Conservation (phyloP, 2,797 vertebrate species). For the Danio choprae region DNA sequence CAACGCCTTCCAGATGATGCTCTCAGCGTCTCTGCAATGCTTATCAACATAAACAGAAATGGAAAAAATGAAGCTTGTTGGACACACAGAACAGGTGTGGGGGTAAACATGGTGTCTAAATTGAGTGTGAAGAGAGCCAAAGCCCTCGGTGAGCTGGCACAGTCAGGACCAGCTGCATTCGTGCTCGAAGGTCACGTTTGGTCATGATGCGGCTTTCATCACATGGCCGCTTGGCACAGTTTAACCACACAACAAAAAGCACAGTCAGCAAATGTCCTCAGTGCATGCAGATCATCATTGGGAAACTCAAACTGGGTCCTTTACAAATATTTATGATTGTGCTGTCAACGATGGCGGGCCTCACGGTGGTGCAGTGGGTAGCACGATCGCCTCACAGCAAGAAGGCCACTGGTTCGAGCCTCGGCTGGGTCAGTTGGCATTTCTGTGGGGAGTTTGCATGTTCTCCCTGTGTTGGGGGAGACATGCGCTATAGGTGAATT, state of each 20-base stretch:
- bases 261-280: background rate
- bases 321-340: too few relatives aligned
- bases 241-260: background rate
- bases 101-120: background rate
- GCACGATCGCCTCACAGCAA: too few relatives aligned
- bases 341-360: too few relatives aligned
- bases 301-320: background rate
- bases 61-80: constrained; percentile 7
- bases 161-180: constrained; percentile 30
- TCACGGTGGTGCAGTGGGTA: too few relatives aligned
- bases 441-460: too few relatives aligned
- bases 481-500: too few relatives aligned
- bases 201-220: background rate
- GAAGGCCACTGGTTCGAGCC: too few relatives aligned
- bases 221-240: background rate
- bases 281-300: background rate
- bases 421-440: too few relatives aligned
- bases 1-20: constrained; percentile 14
- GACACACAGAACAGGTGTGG: constrained; percentile 12
- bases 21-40: background rate
- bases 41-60: background rate
- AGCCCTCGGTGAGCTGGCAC: constrained; percentile 9
- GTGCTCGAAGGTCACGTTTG: constrained; percentile 20
- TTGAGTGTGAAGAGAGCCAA: constrained; percentile 15
- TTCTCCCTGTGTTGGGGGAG: too few relatives aligned